A percentile compares a stretch with the other conserved stretches of the same genome.
These are phyloP conservation scores for Cerastoderma edule DNA, from an alignment of 2,888 invertebrate species.

Conservation along the genomic window DNA sequence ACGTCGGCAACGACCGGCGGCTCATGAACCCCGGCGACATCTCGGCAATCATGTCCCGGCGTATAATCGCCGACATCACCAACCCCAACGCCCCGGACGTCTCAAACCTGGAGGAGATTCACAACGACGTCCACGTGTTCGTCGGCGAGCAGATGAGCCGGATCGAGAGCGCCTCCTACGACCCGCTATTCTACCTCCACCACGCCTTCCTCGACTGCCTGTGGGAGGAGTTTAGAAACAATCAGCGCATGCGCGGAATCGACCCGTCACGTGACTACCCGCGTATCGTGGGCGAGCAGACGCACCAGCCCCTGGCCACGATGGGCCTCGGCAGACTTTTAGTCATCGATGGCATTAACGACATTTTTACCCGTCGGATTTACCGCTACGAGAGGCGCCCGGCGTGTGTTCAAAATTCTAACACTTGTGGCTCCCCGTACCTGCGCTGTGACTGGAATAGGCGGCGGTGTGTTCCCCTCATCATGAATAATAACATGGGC, in stretches of 20 bases:
- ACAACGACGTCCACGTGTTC: conserved; percentile 73
- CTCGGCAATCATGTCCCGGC: conserved; percentile 53
- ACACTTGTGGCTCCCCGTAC: conserved; percentile 67
- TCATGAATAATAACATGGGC: conserved; percentile 57
- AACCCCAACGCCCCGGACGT: conserved; percentile 65
- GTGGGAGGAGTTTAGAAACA: conserved; percentile 74
- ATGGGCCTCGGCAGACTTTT: conserved; percentile 73
- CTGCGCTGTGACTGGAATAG: conserved; percentile 71
- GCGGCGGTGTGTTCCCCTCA: conserved; percentile 68
- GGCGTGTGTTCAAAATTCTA: conserved; percentile 63
- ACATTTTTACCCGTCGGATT: conserved; percentile 67
- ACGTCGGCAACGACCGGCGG: conserved; percentile 64
- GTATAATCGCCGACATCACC: conserved; percentile 65
- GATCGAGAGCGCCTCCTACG: conserved; percentile 73
- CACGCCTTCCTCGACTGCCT: conserved; percentile 76
- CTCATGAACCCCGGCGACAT: conserved; percentile 62
- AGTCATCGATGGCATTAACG: conserved; percentile 70
- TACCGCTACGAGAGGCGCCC: conserved; percentile 64
- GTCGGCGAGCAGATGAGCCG: conserved; percentile 75
- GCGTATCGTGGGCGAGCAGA: conserved; percentile 62
- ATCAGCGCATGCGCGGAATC: conserved; percentile 64
- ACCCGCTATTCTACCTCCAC: conserved; percentile 74
- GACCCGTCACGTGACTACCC: conserved; percentile 70
- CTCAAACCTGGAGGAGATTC: conserved; percentile 72
- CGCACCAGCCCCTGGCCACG: conserved; percentile 65